Evolutionary conservation across 2,888 invertebrate genomes (phyloP).

Genomic region (Rhagonycha lutea): DNA sequence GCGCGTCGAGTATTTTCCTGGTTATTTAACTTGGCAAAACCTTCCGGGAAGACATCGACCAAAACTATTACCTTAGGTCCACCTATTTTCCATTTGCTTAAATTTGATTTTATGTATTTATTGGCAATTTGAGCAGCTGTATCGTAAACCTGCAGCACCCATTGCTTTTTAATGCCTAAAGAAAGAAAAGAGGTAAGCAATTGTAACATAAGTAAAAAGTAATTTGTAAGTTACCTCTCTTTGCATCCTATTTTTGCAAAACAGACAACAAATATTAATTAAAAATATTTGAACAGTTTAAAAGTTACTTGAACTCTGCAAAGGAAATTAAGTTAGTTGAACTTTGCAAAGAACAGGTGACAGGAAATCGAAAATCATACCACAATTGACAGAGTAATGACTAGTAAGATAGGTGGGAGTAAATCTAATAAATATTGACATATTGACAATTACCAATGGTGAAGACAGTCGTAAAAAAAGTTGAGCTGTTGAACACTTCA

Average conservation of each 20-base stretch:
- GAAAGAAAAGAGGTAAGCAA: constrained; percentile 31
- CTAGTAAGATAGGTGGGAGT: no score
- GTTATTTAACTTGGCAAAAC: constrained; percentile 58
- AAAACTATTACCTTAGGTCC: constrained; percentile 65
- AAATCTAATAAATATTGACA: no score
- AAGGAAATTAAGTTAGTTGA: no score
- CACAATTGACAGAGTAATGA: no score
- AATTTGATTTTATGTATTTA: constrained; percentile 55
- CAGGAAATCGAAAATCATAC: no score
- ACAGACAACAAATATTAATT: not conserved
- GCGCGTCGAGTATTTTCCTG: constrained; percentile 52
- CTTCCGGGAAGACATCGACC: constrained; percentile 66
- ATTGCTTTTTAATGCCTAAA: constrained; percentile 62
- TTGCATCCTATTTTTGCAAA: not conserved
- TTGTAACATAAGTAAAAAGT: not conserved
- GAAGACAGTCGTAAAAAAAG: no score
- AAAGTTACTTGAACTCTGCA: no score
- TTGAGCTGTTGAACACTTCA: no score
- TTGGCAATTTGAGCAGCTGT: constrained; percentile 60
- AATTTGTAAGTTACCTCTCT: not conserved
- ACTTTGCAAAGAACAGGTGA: no score
- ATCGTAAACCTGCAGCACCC: constrained; percentile 62
- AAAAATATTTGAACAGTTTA: not conserved
- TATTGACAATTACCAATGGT: no score
- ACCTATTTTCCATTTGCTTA: constrained; percentile 60